Percentiles rank a stretch among this genome's conserved stretches.
Conservation (phyloP, 1,140 invertebrate species). For the Diploscapter pachys region DNA sequence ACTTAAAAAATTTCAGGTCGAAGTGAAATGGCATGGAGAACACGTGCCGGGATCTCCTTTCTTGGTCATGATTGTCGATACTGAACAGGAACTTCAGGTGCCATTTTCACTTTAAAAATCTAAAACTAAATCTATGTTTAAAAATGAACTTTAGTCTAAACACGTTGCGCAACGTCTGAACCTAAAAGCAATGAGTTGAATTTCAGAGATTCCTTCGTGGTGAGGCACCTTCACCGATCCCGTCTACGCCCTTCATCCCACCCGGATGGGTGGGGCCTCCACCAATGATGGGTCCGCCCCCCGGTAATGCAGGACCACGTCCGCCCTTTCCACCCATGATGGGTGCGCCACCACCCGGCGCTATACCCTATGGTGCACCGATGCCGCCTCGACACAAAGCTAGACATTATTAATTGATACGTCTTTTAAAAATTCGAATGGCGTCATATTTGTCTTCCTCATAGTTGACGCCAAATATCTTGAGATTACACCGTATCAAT, state of each 20-base stretch:
- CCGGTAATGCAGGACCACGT: constrained; percentile 1
- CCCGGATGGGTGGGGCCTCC: constrained; percentile 47
- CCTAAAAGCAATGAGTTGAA: constrained; percentile 22
- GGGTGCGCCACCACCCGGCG: constrained; percentile 21
- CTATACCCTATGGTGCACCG: constrained; percentile 1
- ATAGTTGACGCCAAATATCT: too few relatives aligned
- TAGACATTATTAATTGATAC: constrained; percentile 8
- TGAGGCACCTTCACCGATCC: constrained; percentile 48
- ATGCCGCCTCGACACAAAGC: constrained; percentile 4
- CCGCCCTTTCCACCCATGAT: constrained; percentile 25
- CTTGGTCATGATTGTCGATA: constrained; percentile 97
- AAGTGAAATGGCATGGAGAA: constrained; percentile 96
- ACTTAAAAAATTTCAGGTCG: constrained; percentile 65
- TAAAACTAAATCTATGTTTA: too few relatives aligned
- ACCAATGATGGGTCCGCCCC: constrained; percentile 29
- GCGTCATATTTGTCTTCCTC: too few relatives aligned
- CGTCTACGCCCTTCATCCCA: constrained; percentile 49
- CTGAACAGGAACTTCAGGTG: constrained; percentile 74
- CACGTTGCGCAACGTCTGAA: too few relatives aligned
- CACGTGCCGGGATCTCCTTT: constrained; percentile 93
- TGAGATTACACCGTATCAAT: too few relatives aligned
- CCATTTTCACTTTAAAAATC: too few relatives aligned
- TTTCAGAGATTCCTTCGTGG: constrained; percentile 63
- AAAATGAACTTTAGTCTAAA: too few relatives aligned
- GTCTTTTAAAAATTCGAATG: background rate